Base-by-base conservation (phyloP, 2,797 vertebrate species). In the Chloroceryle inda region DNA sequence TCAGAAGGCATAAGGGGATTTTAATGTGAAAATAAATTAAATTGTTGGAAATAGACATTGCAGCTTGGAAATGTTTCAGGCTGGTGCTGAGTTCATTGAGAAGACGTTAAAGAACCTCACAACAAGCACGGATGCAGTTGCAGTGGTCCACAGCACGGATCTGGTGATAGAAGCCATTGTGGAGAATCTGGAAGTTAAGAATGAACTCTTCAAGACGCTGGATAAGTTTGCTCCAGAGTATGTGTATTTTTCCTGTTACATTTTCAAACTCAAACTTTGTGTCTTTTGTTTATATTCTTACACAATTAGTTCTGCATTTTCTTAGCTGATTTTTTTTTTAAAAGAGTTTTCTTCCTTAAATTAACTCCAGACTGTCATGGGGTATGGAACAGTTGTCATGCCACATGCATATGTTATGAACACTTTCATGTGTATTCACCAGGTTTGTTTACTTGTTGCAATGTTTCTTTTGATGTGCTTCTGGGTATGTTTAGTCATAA, bases 131-230 rank as follows among this genome's bases (percentile, higher is more conserved):
- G 99, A 99, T 4, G 98, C 99, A 2, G 98, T 92, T 1, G 96
- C 99, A 2, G 98, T 98, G 3, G 98, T 98, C 37, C 98, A 99
- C 94, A 97, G 98, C 94, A 98, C 99, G 0, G 99, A 99, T 97
- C 98, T 99, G 31, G 99, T 99, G 93, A 88, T 99, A 97, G 99
- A 99, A 96, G 99, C 99, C 95, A 99, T 99, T 15, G 98, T 99
- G 93, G 99, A 99, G 98, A 99, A 99, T 80, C 80, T 99, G 24
- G 97, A 98, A 61, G 68, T 99, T 81, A 99, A 99, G 95, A 99
- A 98, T 31, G 98, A 98, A 59, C 98, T 99, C 66, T 99, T 99
- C 96, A 97, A 98, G 68, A 97, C 83, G 4, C 98, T 99, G 91
- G 99, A 99, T 98, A 99, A 99, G 96, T 98, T 98, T 90, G 99